Conservation (phyloP, 2,797 vertebrate species). For the Hydrophis major region DNA sequence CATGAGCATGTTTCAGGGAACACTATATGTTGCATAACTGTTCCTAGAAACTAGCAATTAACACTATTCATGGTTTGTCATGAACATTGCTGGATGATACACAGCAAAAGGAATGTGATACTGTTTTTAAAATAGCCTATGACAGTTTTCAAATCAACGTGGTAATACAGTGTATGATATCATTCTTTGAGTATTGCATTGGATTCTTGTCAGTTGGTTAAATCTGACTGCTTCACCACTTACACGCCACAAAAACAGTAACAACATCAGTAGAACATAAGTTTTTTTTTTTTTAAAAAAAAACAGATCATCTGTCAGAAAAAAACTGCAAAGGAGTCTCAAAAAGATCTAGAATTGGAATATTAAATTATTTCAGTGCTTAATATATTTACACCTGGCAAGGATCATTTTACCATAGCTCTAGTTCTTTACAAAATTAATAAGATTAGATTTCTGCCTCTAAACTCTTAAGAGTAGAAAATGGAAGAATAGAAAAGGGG, state of each 20-base stretch:
- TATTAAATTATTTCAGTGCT: not conserved
- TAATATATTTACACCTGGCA: not conserved
- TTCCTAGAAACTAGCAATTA: slow-evolving; percentile 33
- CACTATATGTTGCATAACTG: slow-evolving; percentile 6
- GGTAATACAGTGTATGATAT: slow-evolving; percentile 63
- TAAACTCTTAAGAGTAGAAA: not conserved
- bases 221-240: accelerated
- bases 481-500: not conserved
- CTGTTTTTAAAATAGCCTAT: slow-evolving; percentile 68
- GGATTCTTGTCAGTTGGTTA: slow-evolving; percentile 43
- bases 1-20: accelerated
- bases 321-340: not conserved
- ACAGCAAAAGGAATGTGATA: slow-evolving; percentile 67
- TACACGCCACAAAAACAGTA: accelerated
- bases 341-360: not conserved
- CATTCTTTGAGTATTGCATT: slow-evolving; percentile 55
- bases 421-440: not conserved
- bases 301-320: not conserved
- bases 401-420: not conserved
- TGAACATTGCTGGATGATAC: slow-evolving; percentile 46
- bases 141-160: slow-evolving; percentile 22
- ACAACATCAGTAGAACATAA: slow-evolving; percentile 4
- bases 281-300: not conserved
- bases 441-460: not conserved
- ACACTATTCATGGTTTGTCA: slow-evolving; percentile 30